These are phyloP conservation scores for Watsonalla binaria DNA, from an alignment of 2,888 invertebrate species.

Conservation along the genomic window DNA sequence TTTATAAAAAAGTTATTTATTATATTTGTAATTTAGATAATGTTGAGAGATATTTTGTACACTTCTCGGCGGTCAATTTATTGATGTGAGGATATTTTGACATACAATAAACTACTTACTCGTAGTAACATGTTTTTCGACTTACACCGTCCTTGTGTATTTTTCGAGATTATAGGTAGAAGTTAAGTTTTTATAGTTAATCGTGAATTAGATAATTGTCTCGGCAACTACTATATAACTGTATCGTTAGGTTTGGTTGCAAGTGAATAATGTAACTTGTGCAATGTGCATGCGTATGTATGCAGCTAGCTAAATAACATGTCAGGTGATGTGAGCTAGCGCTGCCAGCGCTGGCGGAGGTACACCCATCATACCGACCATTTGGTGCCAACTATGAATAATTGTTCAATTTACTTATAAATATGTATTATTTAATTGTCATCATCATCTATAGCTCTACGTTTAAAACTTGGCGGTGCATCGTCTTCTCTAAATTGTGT, in stretches of 20 bases:
- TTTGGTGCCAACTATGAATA: slow-evolving; percentile 45
- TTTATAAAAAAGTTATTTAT: slow-evolving; percentile 67
- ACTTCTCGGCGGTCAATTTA: slow-evolving; percentile 55
- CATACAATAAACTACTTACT: slow-evolving; percentile 60
- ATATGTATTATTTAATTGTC: slow-evolving; percentile 4
- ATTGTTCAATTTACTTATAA: slow-evolving; percentile 5
- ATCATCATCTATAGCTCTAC: slow-evolving; percentile 8
- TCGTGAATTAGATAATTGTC: slow-evolving; percentile 57
- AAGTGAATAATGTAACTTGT: slow-evolving; percentile 40
- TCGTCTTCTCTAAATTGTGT: slow-evolving; percentile 52
- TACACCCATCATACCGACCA: slow-evolving; percentile 9
- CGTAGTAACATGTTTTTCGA: slow-evolving; percentile 65
- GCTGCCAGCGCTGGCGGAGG: background rate
- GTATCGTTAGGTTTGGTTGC: slow-evolving; percentile 24
- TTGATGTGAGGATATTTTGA: slow-evolving; percentile 55
- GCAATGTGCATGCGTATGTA: slow-evolving; percentile 44
- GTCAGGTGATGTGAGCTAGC: slow-evolving; percentile 23
- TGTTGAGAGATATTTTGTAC: slow-evolving; percentile 63
- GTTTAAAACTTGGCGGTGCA: slow-evolving; percentile 28
- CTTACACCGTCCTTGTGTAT: slow-evolving; percentile 78
- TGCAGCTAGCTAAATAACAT: slow-evolving; percentile 52
- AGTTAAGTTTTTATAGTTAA: slow-evolving; percentile 63
- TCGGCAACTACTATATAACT: slow-evolving; percentile 57
- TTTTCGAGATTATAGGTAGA: slow-evolving; percentile 74
- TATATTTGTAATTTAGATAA: slow-evolving; percentile 67